phyloP scores from a whole-genome alignment of 2,797 vertebrate genomes.

The Hydrolagus colliei region DNA sequence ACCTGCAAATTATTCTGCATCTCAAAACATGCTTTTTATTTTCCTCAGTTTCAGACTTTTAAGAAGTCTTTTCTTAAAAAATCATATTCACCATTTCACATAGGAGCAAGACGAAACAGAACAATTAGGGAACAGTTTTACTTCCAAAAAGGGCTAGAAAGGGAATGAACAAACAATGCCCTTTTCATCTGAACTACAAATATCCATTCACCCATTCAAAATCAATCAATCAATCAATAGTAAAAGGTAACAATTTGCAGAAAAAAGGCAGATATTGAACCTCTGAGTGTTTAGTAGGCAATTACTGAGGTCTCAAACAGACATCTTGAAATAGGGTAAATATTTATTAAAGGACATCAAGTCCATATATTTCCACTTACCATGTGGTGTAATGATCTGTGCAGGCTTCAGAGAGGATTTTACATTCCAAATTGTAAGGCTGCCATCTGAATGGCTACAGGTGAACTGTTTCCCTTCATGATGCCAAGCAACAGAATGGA shows the following conservation, averaged over 20 bases:
- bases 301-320: too few relatives aligned
- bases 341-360: background rate
- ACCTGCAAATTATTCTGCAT: background rate
- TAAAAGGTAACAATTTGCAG: too few relatives aligned
- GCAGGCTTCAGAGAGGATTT: constrained; percentile 80
- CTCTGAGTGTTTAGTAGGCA: too few relatives aligned
- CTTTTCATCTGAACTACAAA: too few relatives aligned
- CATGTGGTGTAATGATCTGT: constrained; percentile 96
- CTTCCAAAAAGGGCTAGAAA: too few relatives aligned
- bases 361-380: constrained; percentile 57
- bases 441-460: constrained; percentile 97
- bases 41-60: too few relatives aligned
- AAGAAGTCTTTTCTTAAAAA: too few relatives aligned
- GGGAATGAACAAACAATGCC: too few relatives aligned
- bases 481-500: constrained; percentile 97
- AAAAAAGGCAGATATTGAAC: too few relatives aligned
- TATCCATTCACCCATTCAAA: too few relatives aligned
- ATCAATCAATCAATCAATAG: too few relatives aligned
- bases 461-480: constrained; percentile 98
- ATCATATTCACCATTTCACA: background rate
- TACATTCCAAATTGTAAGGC: constrained; percentile 95
- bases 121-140: background rate
- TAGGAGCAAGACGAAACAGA: background rate
- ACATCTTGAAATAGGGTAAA: background rate
- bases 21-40: background rate